phyloP scores from a whole-genome alignment of 2,888 invertebrate species.

The Rhaphigaster nebulosa region DNA sequence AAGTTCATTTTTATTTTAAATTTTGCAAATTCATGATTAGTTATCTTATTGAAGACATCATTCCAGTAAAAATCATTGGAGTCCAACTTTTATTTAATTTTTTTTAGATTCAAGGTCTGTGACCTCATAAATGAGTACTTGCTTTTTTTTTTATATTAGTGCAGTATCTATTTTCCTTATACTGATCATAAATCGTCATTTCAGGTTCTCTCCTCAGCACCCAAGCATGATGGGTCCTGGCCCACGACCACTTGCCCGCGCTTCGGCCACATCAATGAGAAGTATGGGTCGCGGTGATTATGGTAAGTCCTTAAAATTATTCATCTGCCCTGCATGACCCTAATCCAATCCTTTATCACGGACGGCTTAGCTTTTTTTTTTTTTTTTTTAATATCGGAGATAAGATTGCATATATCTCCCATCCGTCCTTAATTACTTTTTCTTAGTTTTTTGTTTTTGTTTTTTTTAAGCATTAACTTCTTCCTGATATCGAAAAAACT shows the following conservation, averaged over 20 bases:
- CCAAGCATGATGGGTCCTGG: constrained; percentile 76
- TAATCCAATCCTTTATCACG: constrained; percentile 33
- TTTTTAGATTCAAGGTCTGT: no score
- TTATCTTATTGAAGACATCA: no score
- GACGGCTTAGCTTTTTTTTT: constrained; percentile 49
- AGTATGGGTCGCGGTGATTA: constrained; percentile 89
- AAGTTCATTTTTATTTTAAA: no score
- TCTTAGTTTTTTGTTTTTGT: no score
- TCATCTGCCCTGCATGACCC: constrained; percentile 22
- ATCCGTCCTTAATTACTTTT: constrained; percentile 19
- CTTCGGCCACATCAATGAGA: constrained; percentile 75
- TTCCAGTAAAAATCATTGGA: no score
- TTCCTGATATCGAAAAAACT: background rate
- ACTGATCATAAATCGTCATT: background rate
- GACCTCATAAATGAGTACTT: no score
- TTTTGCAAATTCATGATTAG: no score
- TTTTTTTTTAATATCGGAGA: constrained; percentile 22
- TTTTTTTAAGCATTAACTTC: constrained; percentile 9
- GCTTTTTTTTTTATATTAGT: no score
- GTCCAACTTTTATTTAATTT: no score
- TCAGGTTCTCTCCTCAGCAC: constrained; percentile 80
- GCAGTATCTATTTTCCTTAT: background rate
- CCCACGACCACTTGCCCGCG: constrained; percentile 68
- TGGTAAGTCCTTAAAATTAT: constrained; percentile 77
- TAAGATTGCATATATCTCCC: constrained; percentile 43